Conservation (phyloP, 2,113 vertebrate species). For the Shinisaurus crocodilurus region DNA sequence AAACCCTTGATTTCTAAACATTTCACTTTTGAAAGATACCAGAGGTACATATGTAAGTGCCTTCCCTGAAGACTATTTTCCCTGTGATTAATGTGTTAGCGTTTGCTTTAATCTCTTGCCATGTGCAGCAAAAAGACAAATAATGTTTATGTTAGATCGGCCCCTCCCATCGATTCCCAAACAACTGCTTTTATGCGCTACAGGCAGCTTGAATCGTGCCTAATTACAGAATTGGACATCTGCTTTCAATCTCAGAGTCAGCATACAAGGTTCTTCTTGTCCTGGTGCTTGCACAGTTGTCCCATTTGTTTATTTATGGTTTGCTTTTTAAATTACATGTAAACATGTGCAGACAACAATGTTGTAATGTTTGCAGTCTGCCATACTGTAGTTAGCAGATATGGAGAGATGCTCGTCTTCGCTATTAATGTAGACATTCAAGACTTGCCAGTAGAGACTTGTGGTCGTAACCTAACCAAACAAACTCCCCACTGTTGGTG, state of each 20-base stretch:
- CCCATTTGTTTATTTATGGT: conserved; percentile 75
- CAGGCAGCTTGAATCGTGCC: conserved; percentile 64
- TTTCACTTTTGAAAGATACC: conserved; percentile 68
- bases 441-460: conserved; percentile 32
- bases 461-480: conserved; percentile 24
- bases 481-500: neutral
- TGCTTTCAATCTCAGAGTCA: conserved; percentile 78
- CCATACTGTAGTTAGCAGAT: conserved; percentile 25
- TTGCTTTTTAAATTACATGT: conserved; percentile 69
- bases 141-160: conserved; percentile 74
- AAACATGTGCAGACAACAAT: conserved; percentile 69
- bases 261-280: conserved; percentile 68
- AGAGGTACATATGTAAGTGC: conserved; percentile 56
- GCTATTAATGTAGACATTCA: conserved; percentile 36
- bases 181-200: conserved; percentile 74
- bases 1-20: conserved; percentile 51
- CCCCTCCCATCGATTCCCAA: conserved; percentile 72
- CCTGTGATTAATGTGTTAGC: conserved; percentile 74
- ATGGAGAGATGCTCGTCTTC: conserved; percentile 46
- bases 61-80: conserved; percentile 66
- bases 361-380: conserved; percentile 60
- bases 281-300: conserved; percentile 56
- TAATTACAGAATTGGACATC: conserved; percentile 80
- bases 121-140: conserved; percentile 75
- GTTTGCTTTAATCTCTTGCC: conserved; percentile 74